Percentiles rank a stretch among this genome's conserved stretches.
These are phyloP conservation scores for Melieria picta DNA, from an alignment of 2,888 invertebrate genomes.

Conservation along the genomic window DNA sequence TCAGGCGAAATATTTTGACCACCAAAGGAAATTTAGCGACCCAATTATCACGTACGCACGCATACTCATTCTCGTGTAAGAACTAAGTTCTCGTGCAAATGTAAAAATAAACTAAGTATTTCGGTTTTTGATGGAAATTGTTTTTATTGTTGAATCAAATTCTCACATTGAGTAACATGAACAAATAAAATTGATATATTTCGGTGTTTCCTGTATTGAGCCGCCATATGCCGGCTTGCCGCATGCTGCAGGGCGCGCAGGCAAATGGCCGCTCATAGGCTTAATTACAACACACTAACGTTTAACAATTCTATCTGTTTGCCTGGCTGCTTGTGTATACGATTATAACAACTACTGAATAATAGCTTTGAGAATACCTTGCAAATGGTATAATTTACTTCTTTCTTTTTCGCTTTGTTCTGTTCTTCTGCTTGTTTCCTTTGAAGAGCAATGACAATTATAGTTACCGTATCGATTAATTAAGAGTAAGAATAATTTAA, in stretches of 20 bases:
- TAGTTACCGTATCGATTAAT: not conserved
- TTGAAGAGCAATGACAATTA: not conserved
- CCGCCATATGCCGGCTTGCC: not conserved
- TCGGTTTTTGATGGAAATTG: not conserved
- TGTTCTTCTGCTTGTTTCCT: not conserved
- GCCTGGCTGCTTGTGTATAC: too few species aligned
- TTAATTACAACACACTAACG: constrained; percentile 6
- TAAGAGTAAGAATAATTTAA: not conserved
- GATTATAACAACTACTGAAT: constrained; percentile 5
- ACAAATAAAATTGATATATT: constrained; percentile 5
- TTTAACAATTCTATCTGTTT: constrained; percentile 14
- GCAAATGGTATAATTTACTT: not conserved
- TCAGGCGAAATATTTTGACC: too few species aligned
- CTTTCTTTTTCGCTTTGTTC: not conserved
- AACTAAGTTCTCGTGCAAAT: not conserved
- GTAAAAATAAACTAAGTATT: not conserved
- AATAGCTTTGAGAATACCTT: not conserved
- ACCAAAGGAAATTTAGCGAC: too few species aligned
- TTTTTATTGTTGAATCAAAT: constrained; percentile 18
- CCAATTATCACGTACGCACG: too few species aligned
- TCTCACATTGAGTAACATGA: constrained; percentile 20
- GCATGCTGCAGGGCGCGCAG: too few species aligned
- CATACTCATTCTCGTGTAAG: too few species aligned
- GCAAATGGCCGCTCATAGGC: not conserved
- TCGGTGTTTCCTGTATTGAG: not conserved